Evolutionary conservation across 1,140 invertebrate species (phyloP), one percentile per base, ranked within the genome.

Genomic region (Drosophila busckii): DNA sequence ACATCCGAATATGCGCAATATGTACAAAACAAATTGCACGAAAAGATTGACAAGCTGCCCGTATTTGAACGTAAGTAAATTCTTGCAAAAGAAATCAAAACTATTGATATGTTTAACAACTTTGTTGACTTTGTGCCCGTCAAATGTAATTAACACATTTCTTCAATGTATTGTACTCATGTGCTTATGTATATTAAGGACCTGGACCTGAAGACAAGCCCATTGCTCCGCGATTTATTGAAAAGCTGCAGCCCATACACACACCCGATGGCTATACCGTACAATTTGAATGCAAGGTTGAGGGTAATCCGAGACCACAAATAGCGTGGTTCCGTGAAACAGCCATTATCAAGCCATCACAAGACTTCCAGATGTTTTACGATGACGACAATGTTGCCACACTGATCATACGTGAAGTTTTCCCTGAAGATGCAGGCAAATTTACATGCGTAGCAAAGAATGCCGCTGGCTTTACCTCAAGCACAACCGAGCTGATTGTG

Each of bases 401-500:
- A 2, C 88, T 99, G 10, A 93, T 98, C 12, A 98, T 99, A 60
- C 92, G 93, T 41, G 97, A 99, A 90, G 96, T 98, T 0, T 98
- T 97, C 88, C 96, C 97, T 0, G 97, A 99, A 90, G 98, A 99
- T 88, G 95, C 97, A 1, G 98, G 97, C 2, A 94, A 93, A 31
- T 99, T 98, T 87, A 98, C 97, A 0, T 98, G 97, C 75, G 95
- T 99, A 7, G 96, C 97, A 7, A 98, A 98, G 85, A 99, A 99
- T 87, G 90, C 94, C 2, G 94, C 94, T 26, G 98, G 98, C 16
- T 97, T 95, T 88, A 95, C 96, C 0, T 95, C 95, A 0, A 96
- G 94, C 73, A 95, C 96, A 3, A 96, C 97, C 1, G 96, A 97
- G 86, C 87, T 98, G 7, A 91, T 93, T 15, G 95, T 98, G 0